These are phyloP conservation scores for Scaptomyza flava DNA, from an alignment of 2,888 invertebrate species.

Conservation along the genomic window DNA sequence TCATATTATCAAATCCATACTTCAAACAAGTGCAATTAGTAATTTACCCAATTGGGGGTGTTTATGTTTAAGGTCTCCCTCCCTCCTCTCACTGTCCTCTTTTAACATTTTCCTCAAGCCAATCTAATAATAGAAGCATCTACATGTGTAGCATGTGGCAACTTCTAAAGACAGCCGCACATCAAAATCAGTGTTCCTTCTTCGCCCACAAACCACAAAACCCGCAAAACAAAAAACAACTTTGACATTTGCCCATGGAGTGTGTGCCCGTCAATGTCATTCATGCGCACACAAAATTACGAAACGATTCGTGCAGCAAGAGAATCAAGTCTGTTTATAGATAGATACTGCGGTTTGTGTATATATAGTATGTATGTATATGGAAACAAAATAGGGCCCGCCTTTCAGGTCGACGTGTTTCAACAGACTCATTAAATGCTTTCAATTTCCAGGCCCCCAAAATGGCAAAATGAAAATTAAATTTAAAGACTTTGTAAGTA, in stretches of 20 bases:
- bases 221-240: constrained; percentile 22
- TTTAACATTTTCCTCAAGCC: constrained; percentile 4
- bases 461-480: constrained; percentile 61
- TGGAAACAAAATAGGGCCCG: constrained; percentile 17
- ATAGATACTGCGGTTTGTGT: constrained; percentile 4
- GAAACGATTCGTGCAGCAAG: constrained; percentile 44
- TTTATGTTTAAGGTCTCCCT: background rate
- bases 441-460: constrained; percentile 51
- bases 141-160: constrained; percentile 48
- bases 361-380: constrained; percentile 1
- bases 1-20: background rate
- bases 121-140: constrained; percentile 43
- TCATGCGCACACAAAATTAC: constrained; percentile 57
- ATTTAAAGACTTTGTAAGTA: constrained; percentile 77
- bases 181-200: constrained; percentile 7
- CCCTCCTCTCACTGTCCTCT: background rate
- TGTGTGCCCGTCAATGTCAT: constrained; percentile 51
- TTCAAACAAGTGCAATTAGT: background rate
- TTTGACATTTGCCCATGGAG: constrained; percentile 73
- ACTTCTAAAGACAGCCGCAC: constrained; percentile 46
- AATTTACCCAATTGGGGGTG: background rate
- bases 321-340: constrained; percentile 41
- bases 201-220: background rate
- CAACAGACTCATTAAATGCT: constrained; percentile 72
- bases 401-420: constrained; percentile 44